Percentiles rank a stretch among this genome's conserved stretches.
phyloP scores from a whole-genome alignment of 2,113 vertebrate species.

The Phocoena sinus region DNA sequence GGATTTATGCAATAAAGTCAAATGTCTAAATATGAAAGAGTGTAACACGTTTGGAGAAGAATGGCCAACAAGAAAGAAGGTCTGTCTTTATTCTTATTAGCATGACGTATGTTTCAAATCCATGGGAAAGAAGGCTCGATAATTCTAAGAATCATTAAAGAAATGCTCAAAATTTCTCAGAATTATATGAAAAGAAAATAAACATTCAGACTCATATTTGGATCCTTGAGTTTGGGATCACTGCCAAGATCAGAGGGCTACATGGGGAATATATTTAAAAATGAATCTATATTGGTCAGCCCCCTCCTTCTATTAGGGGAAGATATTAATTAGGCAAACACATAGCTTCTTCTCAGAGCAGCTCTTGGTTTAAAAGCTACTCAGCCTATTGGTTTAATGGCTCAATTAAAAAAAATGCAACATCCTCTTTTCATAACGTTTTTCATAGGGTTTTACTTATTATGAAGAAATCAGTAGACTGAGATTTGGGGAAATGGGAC shows the following conservation, averaged over 20 bases:
- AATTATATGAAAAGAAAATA: neutral
- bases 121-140: neutral
- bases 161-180: neutral
- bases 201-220: neutral
- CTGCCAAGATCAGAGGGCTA: slow-evolving; percentile 16
- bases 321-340: neutral
- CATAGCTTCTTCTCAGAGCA: neutral
- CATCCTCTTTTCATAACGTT: neutral
- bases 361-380: neutral
- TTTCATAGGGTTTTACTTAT: neutral
- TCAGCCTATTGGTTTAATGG: neutral
- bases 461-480: neutral
- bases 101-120: neutral
- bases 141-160: neutral
- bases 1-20: neutral
- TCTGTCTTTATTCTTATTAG: neutral
- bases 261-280: neutral
- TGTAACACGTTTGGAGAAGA: neutral
- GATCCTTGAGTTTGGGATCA: slow-evolving; percentile 27
- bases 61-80: neutral
- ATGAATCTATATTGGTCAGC: neutral
- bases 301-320: neutral
- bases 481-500: neutral
- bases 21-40: neutral
- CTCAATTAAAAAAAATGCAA: neutral